These are phyloP conservation scores for Dipodomys stephensi DNA, from an alignment of 2,113 vertebrate species.

Conservation along the genomic window DNA sequence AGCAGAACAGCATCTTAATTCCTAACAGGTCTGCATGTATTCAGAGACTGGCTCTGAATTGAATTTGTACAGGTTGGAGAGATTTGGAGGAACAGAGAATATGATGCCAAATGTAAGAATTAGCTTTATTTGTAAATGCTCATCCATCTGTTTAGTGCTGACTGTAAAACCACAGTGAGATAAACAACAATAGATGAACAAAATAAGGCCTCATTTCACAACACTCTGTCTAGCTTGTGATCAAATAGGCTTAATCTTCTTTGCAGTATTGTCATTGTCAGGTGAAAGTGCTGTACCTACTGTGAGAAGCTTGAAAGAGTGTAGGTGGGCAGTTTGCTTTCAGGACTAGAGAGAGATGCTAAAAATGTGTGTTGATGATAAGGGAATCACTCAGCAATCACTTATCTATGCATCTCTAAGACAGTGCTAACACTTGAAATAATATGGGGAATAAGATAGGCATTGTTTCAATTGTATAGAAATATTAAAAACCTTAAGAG, in stretches of 20 bases:
- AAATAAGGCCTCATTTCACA: constrained; percentile 22
- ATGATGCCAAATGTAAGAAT: constrained; percentile 76
- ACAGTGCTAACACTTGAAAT: constrained; percentile 39
- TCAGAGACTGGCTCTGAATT: constrained; percentile 55
- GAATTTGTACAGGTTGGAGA: constrained; percentile 76
- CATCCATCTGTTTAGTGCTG: constrained; percentile 76
- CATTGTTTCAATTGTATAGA: background rate
- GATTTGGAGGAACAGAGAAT: constrained; percentile 71
- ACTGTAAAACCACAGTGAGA: constrained; percentile 63
- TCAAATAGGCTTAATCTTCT: constrained; percentile 53
- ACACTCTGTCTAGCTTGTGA: constrained; percentile 44
- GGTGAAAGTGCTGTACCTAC: constrained; percentile 20
- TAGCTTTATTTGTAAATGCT: constrained; percentile 78
- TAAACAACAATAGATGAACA: constrained; percentile 53
- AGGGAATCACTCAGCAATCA: constrained; percentile 8
- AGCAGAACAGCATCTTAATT: constrained; percentile 63
- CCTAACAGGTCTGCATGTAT: constrained; percentile 60
- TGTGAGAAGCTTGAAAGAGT: constrained; percentile 43
- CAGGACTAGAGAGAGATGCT: background rate
- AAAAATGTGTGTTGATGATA: constrained; percentile 35
- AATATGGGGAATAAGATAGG: background rate
- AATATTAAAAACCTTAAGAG: background rate
- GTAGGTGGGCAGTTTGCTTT: constrained; percentile 14
- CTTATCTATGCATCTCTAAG: constrained; percentile 25
- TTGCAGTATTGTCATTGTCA: constrained; percentile 5